Percentiles rank a stretch among this genome's conserved stretches.
Evolutionary conservation across 2,113 vertebrate species (phyloP).

Genomic region (Sander lucioperca): DNA sequence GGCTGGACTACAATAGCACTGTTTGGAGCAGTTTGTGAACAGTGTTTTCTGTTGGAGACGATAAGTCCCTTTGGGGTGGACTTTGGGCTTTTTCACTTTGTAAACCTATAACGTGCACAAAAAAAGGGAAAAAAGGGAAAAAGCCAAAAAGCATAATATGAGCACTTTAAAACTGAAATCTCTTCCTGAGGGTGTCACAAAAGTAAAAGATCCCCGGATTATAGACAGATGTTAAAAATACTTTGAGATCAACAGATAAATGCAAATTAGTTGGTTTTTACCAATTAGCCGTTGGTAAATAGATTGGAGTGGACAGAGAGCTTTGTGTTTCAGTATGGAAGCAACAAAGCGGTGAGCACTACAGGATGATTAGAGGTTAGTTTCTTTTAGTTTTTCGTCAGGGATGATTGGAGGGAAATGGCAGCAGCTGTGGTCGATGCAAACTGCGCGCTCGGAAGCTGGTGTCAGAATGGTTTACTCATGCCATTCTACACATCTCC

Average conservation of each 20-base stretch:
- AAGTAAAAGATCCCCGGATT: not conserved
- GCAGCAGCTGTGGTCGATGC: conserved; percentile 60
- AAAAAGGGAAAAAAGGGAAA: no score
- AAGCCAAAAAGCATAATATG: no score
- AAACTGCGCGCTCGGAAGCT: conserved; percentile 67
- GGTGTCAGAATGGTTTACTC: conserved; percentile 69
- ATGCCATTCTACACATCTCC: conserved; percentile 54
- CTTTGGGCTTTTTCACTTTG: no score
- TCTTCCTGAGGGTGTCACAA: not conserved
- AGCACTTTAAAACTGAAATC: not conserved
- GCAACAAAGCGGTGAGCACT: conserved; percentile 18
- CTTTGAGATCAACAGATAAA: not conserved
- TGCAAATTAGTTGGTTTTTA: not conserved
- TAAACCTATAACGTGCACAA: no score
- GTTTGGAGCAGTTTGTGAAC: no score
- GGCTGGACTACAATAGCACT: no score
- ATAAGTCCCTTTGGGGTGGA: no score
- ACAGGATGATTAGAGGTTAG: conserved; percentile 30
- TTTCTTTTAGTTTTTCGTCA: conserved; percentile 40
- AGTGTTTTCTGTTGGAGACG: no score
- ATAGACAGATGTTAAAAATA: not conserved
- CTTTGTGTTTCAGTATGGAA: conserved; percentile 9
- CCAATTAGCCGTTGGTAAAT: not conserved
- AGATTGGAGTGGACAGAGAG: conserved; percentile 23
- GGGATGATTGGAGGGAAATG: conserved; percentile 64